These are phyloP conservation scores for Drosophila tropicalis DNA, from an alignment of 1,140 invertebrate species.

Conservation along the genomic window DNA sequence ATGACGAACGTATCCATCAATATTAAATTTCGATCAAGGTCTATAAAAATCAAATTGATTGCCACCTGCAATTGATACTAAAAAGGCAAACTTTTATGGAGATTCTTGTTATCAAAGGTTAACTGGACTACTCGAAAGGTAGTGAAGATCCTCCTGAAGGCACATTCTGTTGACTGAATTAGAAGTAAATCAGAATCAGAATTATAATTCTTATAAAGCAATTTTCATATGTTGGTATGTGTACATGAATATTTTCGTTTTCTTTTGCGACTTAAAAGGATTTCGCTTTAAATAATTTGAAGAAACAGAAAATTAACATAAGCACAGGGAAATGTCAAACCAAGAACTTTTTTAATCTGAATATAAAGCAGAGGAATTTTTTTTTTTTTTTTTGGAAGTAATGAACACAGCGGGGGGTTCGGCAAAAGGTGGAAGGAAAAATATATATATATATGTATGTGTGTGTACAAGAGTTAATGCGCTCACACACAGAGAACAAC, in stretches of 20 bases:
- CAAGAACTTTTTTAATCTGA: conserved; percentile 60
- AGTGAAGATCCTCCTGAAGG: no score
- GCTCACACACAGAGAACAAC: conserved; percentile 12
- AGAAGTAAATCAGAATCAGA: no score
- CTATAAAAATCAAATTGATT: no score
- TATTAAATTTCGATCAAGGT: no score
- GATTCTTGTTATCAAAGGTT: no score
- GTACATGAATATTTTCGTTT: background rate
- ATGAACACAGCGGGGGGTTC: conserved; percentile 42
- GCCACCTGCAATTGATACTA: no score
- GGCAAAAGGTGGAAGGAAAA: background rate
- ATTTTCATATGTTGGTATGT: background rate
- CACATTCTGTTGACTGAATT: no score
- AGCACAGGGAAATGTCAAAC: conserved; percentile 41
- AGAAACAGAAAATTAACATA: conserved; percentile 18
- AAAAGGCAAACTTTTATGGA: no score
- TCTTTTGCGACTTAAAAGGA: background rate
- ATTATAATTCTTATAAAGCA: background rate
- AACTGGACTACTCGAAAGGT: no score
- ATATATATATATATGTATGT: no score
- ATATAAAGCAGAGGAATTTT: conserved; percentile 48
- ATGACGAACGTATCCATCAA: background rate
- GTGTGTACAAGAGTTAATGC: conserved; percentile 57
- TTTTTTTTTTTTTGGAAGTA: conserved; percentile 21
- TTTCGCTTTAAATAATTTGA: conserved; percentile 14